Conservation (phyloP, 2,797 vertebrate genomes). For the Danionella dracula region DNA sequence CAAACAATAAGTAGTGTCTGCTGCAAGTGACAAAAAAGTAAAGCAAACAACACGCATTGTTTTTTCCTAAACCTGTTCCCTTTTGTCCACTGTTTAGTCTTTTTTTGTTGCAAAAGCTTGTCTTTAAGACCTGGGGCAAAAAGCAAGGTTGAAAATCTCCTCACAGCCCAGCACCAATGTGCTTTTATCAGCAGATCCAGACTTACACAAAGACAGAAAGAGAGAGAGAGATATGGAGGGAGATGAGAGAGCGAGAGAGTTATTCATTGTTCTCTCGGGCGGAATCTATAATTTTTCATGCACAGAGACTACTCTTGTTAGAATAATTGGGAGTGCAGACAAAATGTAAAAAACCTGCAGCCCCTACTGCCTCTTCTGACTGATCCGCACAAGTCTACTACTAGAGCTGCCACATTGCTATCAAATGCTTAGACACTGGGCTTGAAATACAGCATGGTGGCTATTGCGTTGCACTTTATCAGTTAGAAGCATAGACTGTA, state of each 20-base stretch:
- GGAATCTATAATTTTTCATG: slow-evolving; percentile 67
- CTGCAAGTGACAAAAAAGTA: not conserved
- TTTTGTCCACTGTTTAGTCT: slow-evolving; percentile 28
- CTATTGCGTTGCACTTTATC: too few species aligned
- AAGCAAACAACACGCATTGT: slow-evolving; percentile 24
- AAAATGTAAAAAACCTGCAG: slow-evolving; percentile 42
- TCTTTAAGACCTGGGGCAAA: slow-evolving; percentile 32
- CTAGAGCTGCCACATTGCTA: not conserved
- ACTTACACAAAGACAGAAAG: slow-evolving; percentile 17
- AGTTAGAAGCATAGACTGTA: too few species aligned
- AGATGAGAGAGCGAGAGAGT: not conserved
- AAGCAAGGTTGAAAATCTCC: slow-evolving; percentile 38
- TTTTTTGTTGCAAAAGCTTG: slow-evolving; percentile 23
- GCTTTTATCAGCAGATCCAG: slow-evolving; percentile 4
- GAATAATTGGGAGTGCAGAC: slow-evolving; percentile 70
- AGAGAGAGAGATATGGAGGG: slow-evolving; percentile 32
- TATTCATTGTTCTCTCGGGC: slow-evolving; percentile 62
- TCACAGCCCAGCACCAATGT: slow-evolving; percentile 24
- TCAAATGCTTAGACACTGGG: not conserved
- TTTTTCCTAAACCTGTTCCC: slow-evolving; percentile 19
- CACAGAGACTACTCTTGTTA: slow-evolving; percentile 58
- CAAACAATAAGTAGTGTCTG: slow-evolving; percentile 10
- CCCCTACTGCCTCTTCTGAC: slow-evolving; percentile 21
- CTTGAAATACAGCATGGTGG: too few species aligned
- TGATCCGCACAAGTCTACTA: slow-evolving; percentile 23